Evolutionary conservation across 2,797 vertebrate genomes (phyloP).

Genomic region (Onychomys arenicola): DNA sequence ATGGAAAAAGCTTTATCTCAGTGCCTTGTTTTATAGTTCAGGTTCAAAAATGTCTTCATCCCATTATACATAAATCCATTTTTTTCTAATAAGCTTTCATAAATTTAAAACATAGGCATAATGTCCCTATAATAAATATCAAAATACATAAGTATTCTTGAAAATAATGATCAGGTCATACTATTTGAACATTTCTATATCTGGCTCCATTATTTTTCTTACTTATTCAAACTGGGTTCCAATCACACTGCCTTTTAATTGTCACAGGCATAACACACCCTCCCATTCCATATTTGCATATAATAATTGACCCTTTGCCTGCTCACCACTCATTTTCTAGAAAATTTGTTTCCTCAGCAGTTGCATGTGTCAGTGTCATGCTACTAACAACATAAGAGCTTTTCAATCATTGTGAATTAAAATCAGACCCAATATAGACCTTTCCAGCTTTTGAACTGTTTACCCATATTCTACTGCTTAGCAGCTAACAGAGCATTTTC

Average conservation of each 20-base stretch:
- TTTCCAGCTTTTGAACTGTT: not conserved
- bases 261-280: fast-evolving
- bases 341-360: not conserved
- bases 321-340: not conserved
- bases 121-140: not conserved
- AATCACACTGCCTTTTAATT: not conserved
- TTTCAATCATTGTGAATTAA: not conserved
- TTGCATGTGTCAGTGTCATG: fast-evolving
- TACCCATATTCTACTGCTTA: not conserved
- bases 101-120: not conserved
- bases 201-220: not conserved
- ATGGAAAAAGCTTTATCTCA: not conserved
- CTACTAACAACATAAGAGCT: fast-evolving
- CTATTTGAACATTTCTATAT: not conserved
- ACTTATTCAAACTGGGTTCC: not conserved
- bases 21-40: not conserved
- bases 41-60: not conserved
- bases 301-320: not conserved
- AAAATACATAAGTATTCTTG: not conserved
- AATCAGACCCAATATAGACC: not conserved
- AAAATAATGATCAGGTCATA: not conserved
- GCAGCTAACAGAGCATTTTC: not conserved
- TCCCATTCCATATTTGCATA: not conserved
- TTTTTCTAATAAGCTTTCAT: not conserved
- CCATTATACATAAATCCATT: not conserved